phyloP scores from a whole-genome alignment of 2,113 vertebrate species.

The Saccopteryx bilineata region DNA sequence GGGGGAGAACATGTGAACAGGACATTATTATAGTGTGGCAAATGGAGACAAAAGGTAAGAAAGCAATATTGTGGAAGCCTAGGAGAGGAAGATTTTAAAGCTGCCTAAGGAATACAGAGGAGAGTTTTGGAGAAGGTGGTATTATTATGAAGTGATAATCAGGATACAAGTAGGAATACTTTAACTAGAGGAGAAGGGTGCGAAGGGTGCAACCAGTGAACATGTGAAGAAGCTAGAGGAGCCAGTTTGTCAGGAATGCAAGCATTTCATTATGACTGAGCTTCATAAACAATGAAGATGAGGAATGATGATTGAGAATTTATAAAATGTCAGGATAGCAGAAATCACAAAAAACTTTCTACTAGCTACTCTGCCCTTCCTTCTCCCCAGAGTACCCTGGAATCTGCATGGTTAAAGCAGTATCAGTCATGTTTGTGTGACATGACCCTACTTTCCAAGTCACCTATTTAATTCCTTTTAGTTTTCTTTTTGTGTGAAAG shows the following conservation, averaged over 20 bases:
- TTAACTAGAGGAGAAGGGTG: not conserved
- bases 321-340: not conserved
- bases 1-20: not conserved
- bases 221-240: not conserved
- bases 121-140: not conserved
- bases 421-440: not conserved
- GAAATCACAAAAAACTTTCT: not conserved
- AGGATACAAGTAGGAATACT: not conserved
- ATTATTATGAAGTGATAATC: not conserved
- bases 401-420: not conserved
- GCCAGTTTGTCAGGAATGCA: not conserved
- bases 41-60: not conserved
- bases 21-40: not conserved
- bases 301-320: not conserved
- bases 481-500: no score
- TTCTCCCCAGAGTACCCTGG: accelerated
- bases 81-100: not conserved
- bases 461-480: not conserved
- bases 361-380: not conserved
- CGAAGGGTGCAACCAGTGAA: accelerated
- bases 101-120: not conserved
- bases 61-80: not conserved
- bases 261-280: not conserved
- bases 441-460: not conserved
- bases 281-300: not conserved